A percentile compares a stretch with the other conserved stretches of the same genome.
phyloP scores from a whole-genome alignment of 2,113 vertebrate genomes.

The Pipa parva region DNA sequence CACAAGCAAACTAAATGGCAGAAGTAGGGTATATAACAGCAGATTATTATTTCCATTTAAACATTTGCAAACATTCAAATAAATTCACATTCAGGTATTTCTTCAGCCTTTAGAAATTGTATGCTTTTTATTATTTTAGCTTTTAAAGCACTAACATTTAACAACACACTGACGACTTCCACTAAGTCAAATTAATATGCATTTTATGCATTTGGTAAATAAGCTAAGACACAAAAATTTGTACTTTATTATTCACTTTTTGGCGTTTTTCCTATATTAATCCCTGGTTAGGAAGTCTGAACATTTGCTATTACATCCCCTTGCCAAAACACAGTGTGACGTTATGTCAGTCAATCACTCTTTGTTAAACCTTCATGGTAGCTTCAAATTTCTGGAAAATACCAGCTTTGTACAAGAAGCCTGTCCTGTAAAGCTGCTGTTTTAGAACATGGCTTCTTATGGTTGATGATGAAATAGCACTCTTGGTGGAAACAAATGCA shows the following conservation, averaged over 20 bases:
- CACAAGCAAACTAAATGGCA: too few relatives aligned
- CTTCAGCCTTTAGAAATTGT: too few relatives aligned
- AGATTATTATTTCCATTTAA: too few relatives aligned
- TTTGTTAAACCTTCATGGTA: slow-evolving; percentile 56
- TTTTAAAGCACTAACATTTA: too few relatives aligned
- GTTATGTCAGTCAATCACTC: slow-evolving; percentile 62
- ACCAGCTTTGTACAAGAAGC: slow-evolving; percentile 28
- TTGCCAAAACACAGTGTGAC: slow-evolving; percentile 69
- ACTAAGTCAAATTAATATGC: too few relatives aligned
- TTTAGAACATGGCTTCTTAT: too few relatives aligned
- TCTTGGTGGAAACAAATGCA: not conserved
- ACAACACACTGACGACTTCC: too few relatives aligned
- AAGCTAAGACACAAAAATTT: slow-evolving; percentile 48
- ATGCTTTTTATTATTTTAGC: too few relatives aligned
- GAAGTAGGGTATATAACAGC: too few relatives aligned
- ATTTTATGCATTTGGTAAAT: too few relatives aligned
- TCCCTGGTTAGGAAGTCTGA: slow-evolving; percentile 68
- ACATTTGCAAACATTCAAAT: too few relatives aligned
- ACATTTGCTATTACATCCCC: slow-evolving; percentile 65
- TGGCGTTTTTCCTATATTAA: slow-evolving; percentile 59
- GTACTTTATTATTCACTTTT: slow-evolving; percentile 59
- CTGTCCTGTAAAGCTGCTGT: not conserved
- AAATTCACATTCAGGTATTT: too few relatives aligned
- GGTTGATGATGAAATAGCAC: not conserved
- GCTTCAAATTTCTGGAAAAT: slow-evolving; percentile 55